A percentile compares a stretch with the other conserved stretches of the same genome.
Evolutionary conservation across 2,797 vertebrate species (phyloP).

Genomic region (Sternotherus odoratus): DNA sequence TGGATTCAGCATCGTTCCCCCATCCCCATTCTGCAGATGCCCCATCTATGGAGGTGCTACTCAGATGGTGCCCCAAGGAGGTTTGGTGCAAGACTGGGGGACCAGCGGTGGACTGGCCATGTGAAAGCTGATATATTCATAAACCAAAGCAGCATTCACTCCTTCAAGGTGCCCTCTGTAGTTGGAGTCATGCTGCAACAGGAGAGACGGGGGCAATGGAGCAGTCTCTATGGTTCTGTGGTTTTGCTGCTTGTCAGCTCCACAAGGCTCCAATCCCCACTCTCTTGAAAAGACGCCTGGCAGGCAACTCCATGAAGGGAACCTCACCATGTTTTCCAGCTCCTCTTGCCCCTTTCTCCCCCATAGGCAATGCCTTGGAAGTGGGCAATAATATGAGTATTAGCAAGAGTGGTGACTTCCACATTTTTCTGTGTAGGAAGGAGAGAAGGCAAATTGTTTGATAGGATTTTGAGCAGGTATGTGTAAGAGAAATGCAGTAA

Average conservation of each 20-base stretch:
- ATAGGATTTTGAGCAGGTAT: neutral
- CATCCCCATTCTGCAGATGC: neutral
- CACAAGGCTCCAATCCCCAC: neutral
- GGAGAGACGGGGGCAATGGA: neutral
- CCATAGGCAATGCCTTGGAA: neutral
- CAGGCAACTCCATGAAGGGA: rapidly evolving
- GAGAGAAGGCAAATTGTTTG: neutral
- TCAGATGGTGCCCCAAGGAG: neutral
- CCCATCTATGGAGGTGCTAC: neutral
- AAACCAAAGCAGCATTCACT: neutral
- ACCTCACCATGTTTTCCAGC: neutral
- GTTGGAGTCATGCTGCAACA: neutral
- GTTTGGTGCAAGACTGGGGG: neutral
- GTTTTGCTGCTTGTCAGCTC: neutral
- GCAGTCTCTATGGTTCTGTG: neutral
- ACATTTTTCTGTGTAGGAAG: neutral
- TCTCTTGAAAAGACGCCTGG: neutral
- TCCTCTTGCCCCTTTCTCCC: neutral
- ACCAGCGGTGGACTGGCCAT: neutral
- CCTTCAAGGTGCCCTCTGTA: neutral
- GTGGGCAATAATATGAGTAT: neutral
- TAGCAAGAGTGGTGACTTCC: neutral
- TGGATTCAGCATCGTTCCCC: neutral
- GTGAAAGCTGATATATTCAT: neutral
- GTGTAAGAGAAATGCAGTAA: rapidly evolving